Base-by-base conservation (phyloP, 2,113 vertebrate species). In the Takifugu flavidus region DNA sequence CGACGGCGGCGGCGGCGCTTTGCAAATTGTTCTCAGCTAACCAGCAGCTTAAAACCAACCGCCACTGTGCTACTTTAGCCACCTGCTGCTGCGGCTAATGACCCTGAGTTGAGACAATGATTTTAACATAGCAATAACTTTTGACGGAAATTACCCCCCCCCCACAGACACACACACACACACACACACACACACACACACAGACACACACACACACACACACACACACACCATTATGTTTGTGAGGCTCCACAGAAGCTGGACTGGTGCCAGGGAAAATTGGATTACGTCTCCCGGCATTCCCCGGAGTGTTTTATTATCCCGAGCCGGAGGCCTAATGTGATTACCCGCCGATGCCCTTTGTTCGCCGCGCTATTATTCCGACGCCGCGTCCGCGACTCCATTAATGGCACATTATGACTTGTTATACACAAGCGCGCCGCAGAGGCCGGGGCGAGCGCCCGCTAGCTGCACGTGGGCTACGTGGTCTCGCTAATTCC, bases 321-420 rank as follows among this genome's bases (percentile, higher is more conserved):
- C 77, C 70, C 71, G 65, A 65, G 84, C 79, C 80, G 78, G 70
- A 84, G 83, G 82, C 77, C 74, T 88, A 88, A 86, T 86, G 80
- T 88, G 84, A 89, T 89, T 90, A 87, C 74, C 75, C 73, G 75
- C 70, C 75, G 80, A 84, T 88, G 87, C 74, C 79, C 82, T 85
- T 83, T 87, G 77, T 84, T 87, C 66, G 65, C 64, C 51, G 34
- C 77, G 70, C 76, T 82, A 78, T 79, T 85, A 79, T 80, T 67
- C 73, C 62, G 57, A 59, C 62, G 70, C 63, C 75, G 73, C 75
- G 74, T 80, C 77, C 71, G 58, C 59, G 74, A 82, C 79, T 89
- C 85, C 79, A 90, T 90, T 89, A 89, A 88, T 60, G 57, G 65
- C 66, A 76, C 83, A 85, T 87, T 83, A 82, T 72, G 80, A 77